A percentile compares a stretch with the other conserved stretches of the same genome.
phyloP scores from a whole-genome alignment of 53 echinoderm and acorn worm genomes.

The Stichopus horrens region DNA sequence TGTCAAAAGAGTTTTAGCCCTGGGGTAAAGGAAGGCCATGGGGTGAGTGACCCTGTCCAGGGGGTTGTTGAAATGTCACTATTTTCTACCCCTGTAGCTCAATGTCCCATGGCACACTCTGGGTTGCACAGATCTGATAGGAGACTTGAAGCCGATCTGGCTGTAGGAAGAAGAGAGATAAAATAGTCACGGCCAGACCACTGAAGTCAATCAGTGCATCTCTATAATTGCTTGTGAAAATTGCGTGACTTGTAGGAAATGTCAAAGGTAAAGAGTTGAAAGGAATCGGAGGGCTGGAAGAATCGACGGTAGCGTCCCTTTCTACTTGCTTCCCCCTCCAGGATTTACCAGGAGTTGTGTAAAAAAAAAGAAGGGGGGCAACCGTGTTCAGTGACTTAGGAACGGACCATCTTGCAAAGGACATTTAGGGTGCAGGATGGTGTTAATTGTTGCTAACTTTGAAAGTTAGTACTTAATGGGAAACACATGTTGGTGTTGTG shows the following conservation, averaged over 20 bases:
- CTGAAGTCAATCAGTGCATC: neutral
- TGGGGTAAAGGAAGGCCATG: constrained; percentile 43
- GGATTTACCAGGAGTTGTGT: neutral
- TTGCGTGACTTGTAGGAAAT: constrained; percentile 40
- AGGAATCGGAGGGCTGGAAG: neutral
- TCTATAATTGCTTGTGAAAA: constrained; percentile 33
- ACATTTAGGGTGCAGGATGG: neutral
- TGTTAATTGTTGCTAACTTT: neutral
- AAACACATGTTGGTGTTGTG: neutral
- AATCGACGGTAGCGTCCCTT: neutral
- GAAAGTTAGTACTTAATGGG: neutral
- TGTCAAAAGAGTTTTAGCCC: constrained; percentile 7
- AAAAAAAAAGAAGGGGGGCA: neutral
- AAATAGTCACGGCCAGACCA: neutral
- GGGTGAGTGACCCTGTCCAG: constrained; percentile 41
- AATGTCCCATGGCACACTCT: constrained; percentile 11
- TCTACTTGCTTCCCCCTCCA: neutral
- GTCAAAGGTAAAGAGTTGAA: constrained; percentile 35
- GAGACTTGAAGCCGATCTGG: neutral
- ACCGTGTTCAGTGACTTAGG: neutral
- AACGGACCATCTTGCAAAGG: neutral
- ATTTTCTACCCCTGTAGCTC: constrained; percentile 17
- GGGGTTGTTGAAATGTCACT: constrained; percentile 30
- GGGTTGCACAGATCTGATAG: neutral
- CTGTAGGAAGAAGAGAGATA: neutral